Evolutionary conservation across 2,797 vertebrate species (phyloP).

Genomic region (Sparus aurata): DNA sequence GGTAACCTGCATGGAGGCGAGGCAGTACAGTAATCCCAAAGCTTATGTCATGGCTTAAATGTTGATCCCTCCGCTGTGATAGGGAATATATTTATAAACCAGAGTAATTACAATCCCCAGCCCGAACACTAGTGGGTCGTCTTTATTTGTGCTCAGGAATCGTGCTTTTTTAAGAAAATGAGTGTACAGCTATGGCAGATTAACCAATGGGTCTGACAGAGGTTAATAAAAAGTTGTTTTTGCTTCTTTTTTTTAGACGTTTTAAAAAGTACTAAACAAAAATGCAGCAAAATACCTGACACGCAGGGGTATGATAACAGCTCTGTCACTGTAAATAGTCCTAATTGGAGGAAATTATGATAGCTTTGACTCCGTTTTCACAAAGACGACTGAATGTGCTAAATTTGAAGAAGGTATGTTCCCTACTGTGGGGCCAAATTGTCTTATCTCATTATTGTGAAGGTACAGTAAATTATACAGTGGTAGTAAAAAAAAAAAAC

Average conservation of each 20-base stretch:
- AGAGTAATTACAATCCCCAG: constrained; percentile 56
- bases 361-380: not conserved
- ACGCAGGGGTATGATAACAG: not conserved
- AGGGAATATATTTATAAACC: constrained; percentile 48
- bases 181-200: not conserved
- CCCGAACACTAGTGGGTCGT: not conserved
- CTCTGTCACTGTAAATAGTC: no score
- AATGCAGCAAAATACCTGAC: not conserved
- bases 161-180: constrained; percentile 6
- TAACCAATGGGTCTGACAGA: not conserved
- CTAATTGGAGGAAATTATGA: not conserved
- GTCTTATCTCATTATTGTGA: not conserved
- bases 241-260: no score
- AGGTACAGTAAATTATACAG: not conserved
- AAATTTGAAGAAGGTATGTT: not conserved
- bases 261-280: not conserved
- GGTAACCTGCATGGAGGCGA: constrained; percentile 48
- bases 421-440: not conserved
- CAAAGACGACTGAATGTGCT: not conserved
- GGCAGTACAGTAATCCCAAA: constrained; percentile 52
- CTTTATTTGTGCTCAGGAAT: constrained; percentile 44
- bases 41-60: constrained; percentile 58
- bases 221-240: not conserved
- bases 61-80: constrained; percentile 41
- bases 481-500: not conserved